Conservation (phyloP, 2,888 invertebrate genomes). For the Eulithis testata region DNA sequence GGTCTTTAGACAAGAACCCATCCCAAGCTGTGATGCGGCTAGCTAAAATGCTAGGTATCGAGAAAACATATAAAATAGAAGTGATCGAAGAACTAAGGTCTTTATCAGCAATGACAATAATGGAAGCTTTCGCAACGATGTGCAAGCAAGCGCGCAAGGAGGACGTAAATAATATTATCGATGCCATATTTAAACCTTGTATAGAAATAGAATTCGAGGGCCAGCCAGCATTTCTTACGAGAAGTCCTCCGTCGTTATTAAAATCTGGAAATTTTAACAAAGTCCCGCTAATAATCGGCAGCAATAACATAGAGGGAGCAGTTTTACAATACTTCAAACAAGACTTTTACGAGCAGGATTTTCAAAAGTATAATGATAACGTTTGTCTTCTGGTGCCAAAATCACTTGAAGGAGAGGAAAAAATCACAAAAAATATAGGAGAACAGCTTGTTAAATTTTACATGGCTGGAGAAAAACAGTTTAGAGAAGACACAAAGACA, state of each 20-base stretch:
- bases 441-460: slow-evolving; percentile 70
- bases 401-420: slow-evolving; percentile 58
- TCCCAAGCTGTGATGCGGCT: slow-evolving; percentile 57
- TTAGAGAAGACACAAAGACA: slow-evolving; percentile 63
- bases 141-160: slow-evolving; percentile 28
- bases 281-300: slow-evolving; percentile 76
- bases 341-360: slow-evolving; percentile 61
- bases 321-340: slow-evolving; percentile 57
- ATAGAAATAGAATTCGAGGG: slow-evolving; percentile 77
- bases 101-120: slow-evolving; percentile 57
- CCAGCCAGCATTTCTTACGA: slow-evolving; percentile 70
- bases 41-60: slow-evolving; percentile 62
- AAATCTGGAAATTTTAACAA: slow-evolving; percentile 74
- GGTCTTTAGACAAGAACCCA: slow-evolving; percentile 71
- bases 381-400: slow-evolving; percentile 64
- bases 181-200: slow-evolving; percentile 70
- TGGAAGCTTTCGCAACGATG: slow-evolving; percentile 54
- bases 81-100: slow-evolving; percentile 65
- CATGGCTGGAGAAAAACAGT: slow-evolving; percentile 60
- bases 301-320: slow-evolving; percentile 69
- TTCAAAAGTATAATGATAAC: slow-evolving; percentile 66
- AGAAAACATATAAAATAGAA: slow-evolving; percentile 57
- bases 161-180: slow-evolving; percentile 53
- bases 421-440: slow-evolving; percentile 60
- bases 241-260: slow-evolving; percentile 66